Evolutionary conservation across 2,113 vertebrate genomes (phyloP).

Genomic region (Anoura caudifer): DNA sequence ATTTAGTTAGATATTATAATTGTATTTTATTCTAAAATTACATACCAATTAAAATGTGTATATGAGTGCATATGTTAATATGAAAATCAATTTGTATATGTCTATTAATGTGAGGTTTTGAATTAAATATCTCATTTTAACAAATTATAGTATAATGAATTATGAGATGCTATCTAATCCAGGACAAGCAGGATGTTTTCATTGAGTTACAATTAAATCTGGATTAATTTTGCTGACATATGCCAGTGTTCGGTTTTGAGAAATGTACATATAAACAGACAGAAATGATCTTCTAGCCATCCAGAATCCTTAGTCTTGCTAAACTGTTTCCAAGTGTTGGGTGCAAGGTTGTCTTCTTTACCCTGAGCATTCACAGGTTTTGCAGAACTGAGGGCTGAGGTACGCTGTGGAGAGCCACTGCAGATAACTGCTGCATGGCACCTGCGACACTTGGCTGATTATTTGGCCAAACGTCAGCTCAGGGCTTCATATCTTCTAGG

Average conservation of each 20-base stretch:
- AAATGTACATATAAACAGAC: not conserved
- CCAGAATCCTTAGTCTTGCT: not conserved
- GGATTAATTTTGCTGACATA: not conserved
- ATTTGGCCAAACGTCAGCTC: rapidly evolving
- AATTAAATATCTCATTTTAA: not conserved
- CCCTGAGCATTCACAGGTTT: not conserved
- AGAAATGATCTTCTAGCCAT: not conserved
- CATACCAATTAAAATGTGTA: not conserved
- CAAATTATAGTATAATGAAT: not conserved
- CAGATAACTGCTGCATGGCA: rapidly evolving
- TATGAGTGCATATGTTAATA: not conserved
- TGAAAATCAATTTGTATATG: not conserved
- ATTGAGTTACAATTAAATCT: not conserved
- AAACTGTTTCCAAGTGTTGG: not conserved
- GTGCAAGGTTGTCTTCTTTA: not conserved
- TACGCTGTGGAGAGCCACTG: not conserved
- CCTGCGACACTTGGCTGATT: not conserved
- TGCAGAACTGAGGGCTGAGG: not conserved
- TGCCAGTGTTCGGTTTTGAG: not conserved
- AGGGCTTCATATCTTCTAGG: not conserved
- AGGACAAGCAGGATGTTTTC: not conserved
- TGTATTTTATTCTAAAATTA: not conserved
- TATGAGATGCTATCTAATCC: not conserved
- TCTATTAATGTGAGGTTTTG: not conserved
- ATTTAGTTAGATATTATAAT: not conserved